Evolutionary conservation across 2,113 vertebrate species (phyloP).

Genomic region (Octodon degus): DNA sequence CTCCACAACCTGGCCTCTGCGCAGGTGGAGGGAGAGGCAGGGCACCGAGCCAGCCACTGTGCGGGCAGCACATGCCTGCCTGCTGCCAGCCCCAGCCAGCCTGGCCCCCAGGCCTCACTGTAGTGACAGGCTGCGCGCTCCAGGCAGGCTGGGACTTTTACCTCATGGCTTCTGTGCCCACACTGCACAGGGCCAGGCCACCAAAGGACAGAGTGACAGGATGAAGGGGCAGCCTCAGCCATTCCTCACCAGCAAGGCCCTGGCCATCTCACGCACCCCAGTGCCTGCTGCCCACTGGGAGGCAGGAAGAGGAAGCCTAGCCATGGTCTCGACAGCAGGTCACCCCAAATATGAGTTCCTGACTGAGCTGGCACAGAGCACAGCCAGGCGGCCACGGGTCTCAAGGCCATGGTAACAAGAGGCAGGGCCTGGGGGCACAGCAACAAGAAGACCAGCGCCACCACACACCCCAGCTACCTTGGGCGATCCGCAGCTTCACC

Average conservation of each 20-base stretch:
- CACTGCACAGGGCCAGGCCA: background rate
- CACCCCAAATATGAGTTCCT: background rate
- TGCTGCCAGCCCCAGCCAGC: background rate
- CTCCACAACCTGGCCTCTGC: background rate
- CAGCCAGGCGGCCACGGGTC: background rate
- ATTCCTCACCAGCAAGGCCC: background rate
- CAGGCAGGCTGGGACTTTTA: background rate
- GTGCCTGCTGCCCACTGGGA: background rate
- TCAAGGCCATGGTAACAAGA: background rate
- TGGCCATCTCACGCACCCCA: background rate
- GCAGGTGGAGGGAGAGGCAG: background rate
- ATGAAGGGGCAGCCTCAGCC: background rate
- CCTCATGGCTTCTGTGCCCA: background rate
- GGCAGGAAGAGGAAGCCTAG: background rate
- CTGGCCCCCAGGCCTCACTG: background rate
- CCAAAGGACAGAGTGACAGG: background rate
- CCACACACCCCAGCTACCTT: conserved; percentile 86
- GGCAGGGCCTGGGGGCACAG: fast-evolving
- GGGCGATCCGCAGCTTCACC: conserved; percentile 97
- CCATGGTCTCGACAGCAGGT: background rate
- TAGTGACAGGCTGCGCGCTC: fast-evolving
- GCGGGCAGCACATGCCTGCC: background rate
- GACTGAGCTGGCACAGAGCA: background rate
- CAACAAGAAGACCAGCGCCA: fast-evolving
- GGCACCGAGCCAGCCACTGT: background rate